phyloP scores from a whole-genome alignment of 2,113 vertebrate genomes.

The Crotalus horridus region DNA sequence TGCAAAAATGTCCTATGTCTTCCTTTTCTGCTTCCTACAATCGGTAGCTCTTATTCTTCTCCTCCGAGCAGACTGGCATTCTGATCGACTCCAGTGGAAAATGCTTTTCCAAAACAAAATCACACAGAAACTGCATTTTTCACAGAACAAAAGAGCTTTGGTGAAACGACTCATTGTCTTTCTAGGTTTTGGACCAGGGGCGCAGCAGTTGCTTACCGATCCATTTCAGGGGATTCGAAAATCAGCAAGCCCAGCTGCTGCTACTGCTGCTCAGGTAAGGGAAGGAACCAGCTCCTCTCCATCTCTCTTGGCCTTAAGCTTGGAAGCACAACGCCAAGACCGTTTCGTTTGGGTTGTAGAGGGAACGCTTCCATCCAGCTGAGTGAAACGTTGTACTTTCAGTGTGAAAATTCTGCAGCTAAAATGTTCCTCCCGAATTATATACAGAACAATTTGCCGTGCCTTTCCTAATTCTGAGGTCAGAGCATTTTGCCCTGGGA shows the following conservation, averaged over 20 bases:
- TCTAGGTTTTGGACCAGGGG: conserved; percentile 80
- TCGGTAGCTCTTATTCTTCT: background rate
- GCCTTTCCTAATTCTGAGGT: background rate
- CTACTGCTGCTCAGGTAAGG: conserved; percentile 72
- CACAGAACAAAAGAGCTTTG: background rate
- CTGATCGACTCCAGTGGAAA: too few species aligned
- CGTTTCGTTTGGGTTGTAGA: background rate
- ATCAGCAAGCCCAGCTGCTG: conserved; percentile 77
- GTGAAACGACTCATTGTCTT: conserved; percentile 1
- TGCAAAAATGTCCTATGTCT: too few species aligned
- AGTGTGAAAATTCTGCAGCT: background rate
- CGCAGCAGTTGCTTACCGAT: conserved; percentile 81
- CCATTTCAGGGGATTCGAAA: conserved; percentile 84
- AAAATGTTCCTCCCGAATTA: too few species aligned
- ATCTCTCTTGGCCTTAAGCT: background rate
- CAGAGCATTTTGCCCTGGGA: background rate
- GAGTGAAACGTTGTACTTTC: background rate
- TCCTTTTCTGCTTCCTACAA: background rate
- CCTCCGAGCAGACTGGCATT: background rate
- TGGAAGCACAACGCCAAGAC: background rate
- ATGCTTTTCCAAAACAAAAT: background rate
- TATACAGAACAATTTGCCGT: background rate
- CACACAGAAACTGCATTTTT: too few species aligned
- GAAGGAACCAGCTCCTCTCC: background rate
- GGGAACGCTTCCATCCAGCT: background rate